Conservation (phyloP, 2,797 vertebrate species). For the Rhynchonycteris naso region DNA sequence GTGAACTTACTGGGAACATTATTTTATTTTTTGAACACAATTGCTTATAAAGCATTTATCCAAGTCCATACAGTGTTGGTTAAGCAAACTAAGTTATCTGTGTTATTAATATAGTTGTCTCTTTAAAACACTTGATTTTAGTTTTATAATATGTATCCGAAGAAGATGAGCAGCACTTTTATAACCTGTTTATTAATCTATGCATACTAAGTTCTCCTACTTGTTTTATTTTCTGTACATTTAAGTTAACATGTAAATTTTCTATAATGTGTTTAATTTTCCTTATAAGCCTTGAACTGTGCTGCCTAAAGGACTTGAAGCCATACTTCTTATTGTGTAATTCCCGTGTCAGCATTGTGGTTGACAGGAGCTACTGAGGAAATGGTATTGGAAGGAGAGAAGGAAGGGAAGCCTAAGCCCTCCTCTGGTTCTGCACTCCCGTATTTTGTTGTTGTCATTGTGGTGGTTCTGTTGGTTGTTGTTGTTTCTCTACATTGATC, state of each 20-base stretch:
- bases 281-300: background rate
- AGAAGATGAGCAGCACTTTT: background rate
- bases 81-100: background rate
- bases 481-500: background rate
- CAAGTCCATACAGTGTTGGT: background rate
- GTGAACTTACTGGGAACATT: background rate
- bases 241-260: background rate
- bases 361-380: background rate
- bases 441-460: no score
- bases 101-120: background rate
- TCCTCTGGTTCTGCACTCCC: background rate
- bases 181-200: background rate
- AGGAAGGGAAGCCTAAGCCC: background rate
- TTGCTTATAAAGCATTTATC: background rate
- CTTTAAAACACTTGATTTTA: background rate
- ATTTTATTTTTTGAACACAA: slow-evolving; percentile 17
- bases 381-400: background rate
- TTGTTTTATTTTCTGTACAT: background rate
- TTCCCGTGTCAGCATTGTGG: background rate
- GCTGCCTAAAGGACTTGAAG: background rate
- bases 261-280: background rate
- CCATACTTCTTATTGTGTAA: background rate
- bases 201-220: background rate
- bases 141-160: background rate
- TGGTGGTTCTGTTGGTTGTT: background rate